Conservation (phyloP, 2,797 vertebrate species). For the Rhabdophis nuchalis region DNA sequence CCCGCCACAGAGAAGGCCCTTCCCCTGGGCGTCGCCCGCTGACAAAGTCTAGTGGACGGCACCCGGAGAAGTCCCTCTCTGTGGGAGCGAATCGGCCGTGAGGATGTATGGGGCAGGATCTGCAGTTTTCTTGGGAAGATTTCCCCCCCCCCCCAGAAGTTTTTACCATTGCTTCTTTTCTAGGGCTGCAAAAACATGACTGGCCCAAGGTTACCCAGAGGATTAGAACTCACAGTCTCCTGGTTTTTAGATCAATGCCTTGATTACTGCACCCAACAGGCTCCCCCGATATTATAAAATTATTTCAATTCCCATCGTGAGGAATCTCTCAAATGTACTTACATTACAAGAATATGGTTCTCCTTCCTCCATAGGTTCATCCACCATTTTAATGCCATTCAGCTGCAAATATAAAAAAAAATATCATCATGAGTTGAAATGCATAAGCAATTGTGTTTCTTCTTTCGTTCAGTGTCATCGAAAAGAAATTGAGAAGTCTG, state of each 20-base stretch:
- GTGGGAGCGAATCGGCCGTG: too few species aligned
- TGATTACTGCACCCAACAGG: background rate
- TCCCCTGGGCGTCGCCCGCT: too few species aligned
- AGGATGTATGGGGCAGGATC: too few species aligned
- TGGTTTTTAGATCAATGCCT: background rate
- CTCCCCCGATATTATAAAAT: background rate
- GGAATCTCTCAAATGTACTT: conserved; percentile 67
- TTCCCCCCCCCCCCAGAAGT: background rate
- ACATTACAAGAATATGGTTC: conserved; percentile 88
- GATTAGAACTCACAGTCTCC: background rate
- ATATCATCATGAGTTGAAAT: conserved; percentile 33
- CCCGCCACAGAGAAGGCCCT: too few species aligned
- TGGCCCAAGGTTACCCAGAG: background rate
- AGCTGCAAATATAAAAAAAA: conserved; percentile 71
- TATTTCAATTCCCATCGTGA: background rate
- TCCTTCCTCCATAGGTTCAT: conserved; percentile 95
- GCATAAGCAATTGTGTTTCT: conserved; percentile 3
- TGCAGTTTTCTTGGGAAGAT: background rate
- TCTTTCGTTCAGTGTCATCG: background rate
- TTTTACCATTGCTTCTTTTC: background rate
- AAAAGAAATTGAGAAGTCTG: background rate
- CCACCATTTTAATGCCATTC: conserved; percentile 93
- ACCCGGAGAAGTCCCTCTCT: too few species aligned
- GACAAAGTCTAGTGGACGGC: too few species aligned
- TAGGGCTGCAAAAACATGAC: background rate